Evolutionary conservation across 2,797 vertebrate species (phyloP).

Genomic region (Gambelia wislizenii): DNA sequence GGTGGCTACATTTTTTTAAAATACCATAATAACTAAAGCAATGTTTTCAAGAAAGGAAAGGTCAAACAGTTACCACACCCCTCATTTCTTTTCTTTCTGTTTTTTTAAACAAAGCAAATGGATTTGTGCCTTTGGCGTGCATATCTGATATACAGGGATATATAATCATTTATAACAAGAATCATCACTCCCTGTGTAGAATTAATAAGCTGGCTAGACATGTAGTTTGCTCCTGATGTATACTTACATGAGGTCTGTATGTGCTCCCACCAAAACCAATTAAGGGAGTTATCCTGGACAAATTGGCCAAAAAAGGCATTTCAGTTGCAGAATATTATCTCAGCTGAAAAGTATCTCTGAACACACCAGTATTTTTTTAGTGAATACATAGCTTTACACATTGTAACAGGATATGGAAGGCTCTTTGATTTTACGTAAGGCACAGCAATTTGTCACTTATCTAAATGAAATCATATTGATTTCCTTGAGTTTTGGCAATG

Average conservation of each 20-base stretch:
- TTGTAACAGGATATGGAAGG: neutral
- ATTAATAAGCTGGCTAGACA: neutral
- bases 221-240: neutral
- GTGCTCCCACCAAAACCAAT: neutral
- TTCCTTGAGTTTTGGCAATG: neutral
- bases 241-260: neutral
- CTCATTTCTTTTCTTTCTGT: no score
- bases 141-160: neutral
- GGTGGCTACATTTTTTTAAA: neutral
- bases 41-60: neutral
- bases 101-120: neutral
- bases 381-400: neutral
- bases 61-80: neutral
- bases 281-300: neutral
- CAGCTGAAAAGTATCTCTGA: slow-evolving; percentile 14
- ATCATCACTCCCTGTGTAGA: neutral
- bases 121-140: neutral
- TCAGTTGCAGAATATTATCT: neutral
- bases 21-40: neutral
- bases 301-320: neutral
- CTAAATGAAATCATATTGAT: slow-evolving; percentile 5
- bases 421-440: slow-evolving; percentile 1
- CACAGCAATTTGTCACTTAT: neutral
- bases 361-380: neutral
- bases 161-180: neutral